Percentiles rank a stretch among this genome's conserved stretches.
phyloP scores from a whole-genome alignment of 92 coral and sea anemone species.

The Epizoanthus scotinus region DNA sequence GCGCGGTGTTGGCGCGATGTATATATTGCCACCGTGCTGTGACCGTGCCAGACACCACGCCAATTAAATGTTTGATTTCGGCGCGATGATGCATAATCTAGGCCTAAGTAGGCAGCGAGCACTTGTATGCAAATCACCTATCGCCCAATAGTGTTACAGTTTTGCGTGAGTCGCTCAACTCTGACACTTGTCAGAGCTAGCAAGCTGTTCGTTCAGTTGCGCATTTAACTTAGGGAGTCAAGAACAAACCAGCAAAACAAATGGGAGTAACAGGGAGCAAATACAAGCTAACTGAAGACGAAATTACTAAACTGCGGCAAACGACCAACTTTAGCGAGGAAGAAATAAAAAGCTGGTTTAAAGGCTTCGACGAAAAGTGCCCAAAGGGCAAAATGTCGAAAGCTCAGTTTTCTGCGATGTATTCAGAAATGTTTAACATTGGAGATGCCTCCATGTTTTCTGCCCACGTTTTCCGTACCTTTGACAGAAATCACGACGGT shows the following conservation, averaged over 20 bases:
- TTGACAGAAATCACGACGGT: constrained; percentile 95
- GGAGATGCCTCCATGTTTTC: constrained; percentile 94
- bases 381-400: constrained; percentile 97
- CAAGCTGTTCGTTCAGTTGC: too few relatives aligned
- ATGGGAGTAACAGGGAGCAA: constrained; percentile 80
- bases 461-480: constrained; percentile 96
- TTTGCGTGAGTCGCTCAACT: too few relatives aligned
- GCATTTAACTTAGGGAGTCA: too few relatives aligned
- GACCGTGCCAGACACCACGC: too few relatives aligned
- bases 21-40: too few relatives aligned
- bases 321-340: constrained; percentile 87
- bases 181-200: too few relatives aligned
- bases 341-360: constrained; percentile 87
- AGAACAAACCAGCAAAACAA: neutral
- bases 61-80: too few relatives aligned
- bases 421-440: constrained; percentile 76
- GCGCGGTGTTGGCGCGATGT: too few relatives aligned
- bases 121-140: too few relatives aligned
- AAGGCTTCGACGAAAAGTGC: constrained; percentile 84
- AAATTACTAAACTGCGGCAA: constrained; percentile 79
- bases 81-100: too few relatives aligned
- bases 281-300: constrained; percentile 71
- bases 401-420: constrained; percentile 83
- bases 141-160: too few relatives aligned
- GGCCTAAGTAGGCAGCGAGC: too few relatives aligned